Evolutionary conservation across 2,888 invertebrate genomes (phyloP), one percentile per base, ranked within the genome.

Genomic region (Mythimna lalbum): DNA sequence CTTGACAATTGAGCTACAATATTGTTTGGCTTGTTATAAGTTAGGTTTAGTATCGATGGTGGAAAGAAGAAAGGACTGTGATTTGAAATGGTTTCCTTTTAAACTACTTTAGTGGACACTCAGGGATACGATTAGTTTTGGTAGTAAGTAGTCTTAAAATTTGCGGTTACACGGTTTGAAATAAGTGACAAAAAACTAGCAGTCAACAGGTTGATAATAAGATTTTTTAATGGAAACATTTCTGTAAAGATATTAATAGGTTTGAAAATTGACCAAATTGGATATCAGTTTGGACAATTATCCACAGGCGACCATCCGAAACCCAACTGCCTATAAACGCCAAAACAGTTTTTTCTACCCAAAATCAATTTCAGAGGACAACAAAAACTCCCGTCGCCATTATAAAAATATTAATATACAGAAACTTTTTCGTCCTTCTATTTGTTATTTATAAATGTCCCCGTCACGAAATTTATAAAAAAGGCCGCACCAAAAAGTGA

Each of bases 371-470:
- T 85, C 69, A 59, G 78, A 78, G 66, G 78, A 66, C 70, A 63
- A 85, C 85, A 87, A 89, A 90, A 90, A 87, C 79, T 53, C 33
- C 77, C 77, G 76, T 86, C 82, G 77, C 85, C 79, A 85, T 85
- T 88, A 86, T 77, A 90, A 88, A 91, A 92, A 91, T 91, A 91
- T 92, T 89, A 91, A 92, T 91, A 91, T 85, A 80, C 86, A 90
- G 88, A 83, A 80, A 85, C 87, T 89, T 90, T 92, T 91, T 90
- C 84, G 78, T 83, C 81, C 86, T 76, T 86, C 88, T 93, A 93
- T 94, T 93, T 92, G 92, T 95, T 94, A 94, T 94, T 93, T 94
- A 94, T 93, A 94, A 95, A 93, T 91, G 92, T 92, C 90, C 87
- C 89, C 90, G 92, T 93, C 93, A 93, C 89, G 90, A 91, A 87